Conservation (phyloP, 2,888 invertebrate genomes). For the Trissonchulus latispiculum region DNA sequence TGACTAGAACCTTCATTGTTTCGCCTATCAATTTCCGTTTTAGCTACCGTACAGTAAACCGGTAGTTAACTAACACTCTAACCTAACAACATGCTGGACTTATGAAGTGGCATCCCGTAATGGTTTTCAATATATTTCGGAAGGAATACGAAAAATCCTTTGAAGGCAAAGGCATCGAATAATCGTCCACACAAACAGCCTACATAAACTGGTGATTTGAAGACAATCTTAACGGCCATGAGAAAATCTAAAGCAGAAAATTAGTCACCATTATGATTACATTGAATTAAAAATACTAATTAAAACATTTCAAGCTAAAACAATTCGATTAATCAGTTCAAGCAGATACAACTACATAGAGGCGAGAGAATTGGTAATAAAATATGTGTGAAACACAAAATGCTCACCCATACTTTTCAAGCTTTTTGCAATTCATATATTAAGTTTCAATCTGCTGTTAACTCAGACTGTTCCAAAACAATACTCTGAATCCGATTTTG, state of each 20-base stretch:
- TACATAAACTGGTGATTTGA: slow-evolving; percentile 16
- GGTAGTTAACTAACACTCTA: slow-evolving; percentile 6
- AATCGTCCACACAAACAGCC: slow-evolving; percentile 37
- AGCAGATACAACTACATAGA: too few relatives aligned
- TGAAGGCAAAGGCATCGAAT: slow-evolving; percentile 42
- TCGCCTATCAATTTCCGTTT: not conserved
- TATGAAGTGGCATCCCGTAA: slow-evolving; percentile 40
- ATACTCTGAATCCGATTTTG: too few relatives aligned
- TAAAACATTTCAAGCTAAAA: too few relatives aligned
- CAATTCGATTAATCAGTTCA: too few relatives aligned
- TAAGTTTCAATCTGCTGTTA: too few relatives aligned
- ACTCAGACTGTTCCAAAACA: too few relatives aligned
- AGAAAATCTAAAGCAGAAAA: slow-evolving; percentile 17
- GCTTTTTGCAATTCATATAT: too few relatives aligned
- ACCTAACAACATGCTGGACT: slow-evolving; percentile 38
- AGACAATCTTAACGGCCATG: not conserved
- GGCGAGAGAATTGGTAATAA: too few relatives aligned
- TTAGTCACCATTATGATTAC: too few relatives aligned
- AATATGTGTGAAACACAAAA: too few relatives aligned
- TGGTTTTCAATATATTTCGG: slow-evolving; percentile 42
- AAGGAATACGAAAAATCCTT: slow-evolving; percentile 42
- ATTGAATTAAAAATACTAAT: too few relatives aligned
- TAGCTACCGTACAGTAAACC: not conserved
- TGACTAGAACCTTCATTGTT: not conserved
- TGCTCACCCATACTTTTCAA: too few relatives aligned